Evolutionary conservation across 2,888 invertebrate species (phyloP).

Genomic region (Drosophila longiperda): DNA sequence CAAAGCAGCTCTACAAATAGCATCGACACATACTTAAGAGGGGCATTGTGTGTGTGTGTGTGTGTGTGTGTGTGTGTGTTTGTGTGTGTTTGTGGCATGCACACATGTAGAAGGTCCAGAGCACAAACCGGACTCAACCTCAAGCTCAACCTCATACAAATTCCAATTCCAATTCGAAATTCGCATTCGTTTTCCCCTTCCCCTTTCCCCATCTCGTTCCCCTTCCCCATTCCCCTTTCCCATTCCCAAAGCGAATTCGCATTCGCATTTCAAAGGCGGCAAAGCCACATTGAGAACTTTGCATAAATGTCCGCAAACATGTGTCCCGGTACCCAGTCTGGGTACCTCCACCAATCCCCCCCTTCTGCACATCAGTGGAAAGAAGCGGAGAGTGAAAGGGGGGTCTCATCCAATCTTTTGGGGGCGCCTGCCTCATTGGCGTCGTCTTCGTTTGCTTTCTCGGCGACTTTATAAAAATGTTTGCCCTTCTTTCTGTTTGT

Average conservation of each 20-base stretch:
- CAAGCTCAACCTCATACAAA: conserved; percentile 7
- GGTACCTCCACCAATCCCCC: neutral
- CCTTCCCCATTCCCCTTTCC: neutral
- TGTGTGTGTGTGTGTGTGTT: conserved; percentile 2
- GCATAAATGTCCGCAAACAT: conserved; percentile 81
- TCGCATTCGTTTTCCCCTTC: neutral
- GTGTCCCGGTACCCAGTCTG: conserved; percentile 51
- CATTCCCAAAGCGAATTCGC: conserved; percentile 17
- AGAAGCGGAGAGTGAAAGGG: neutral
- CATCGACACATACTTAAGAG: conserved; percentile 12
- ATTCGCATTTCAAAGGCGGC: conserved; percentile 44
- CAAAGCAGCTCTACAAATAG: conserved; percentile 20
- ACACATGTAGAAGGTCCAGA: conserved; percentile 11
- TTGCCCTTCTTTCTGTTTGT: conserved; percentile 49
- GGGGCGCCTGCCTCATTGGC: conserved; percentile 62
- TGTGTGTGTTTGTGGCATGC: neutral
- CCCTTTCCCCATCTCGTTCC: neutral
- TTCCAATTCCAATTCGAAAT: conserved; percentile 10
- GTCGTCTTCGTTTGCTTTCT: conserved; percentile 40
- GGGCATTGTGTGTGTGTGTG: conserved; percentile 6
- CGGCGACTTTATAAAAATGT: conserved; percentile 81
- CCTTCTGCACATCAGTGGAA: neutral
- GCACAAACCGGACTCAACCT: conserved; percentile 28
- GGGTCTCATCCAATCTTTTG: conserved; percentile 7
- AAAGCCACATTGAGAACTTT: conserved; percentile 54